Base-by-base conservation (phyloP, 2,888 invertebrate genomes). In the Molorchus minor region DNA sequence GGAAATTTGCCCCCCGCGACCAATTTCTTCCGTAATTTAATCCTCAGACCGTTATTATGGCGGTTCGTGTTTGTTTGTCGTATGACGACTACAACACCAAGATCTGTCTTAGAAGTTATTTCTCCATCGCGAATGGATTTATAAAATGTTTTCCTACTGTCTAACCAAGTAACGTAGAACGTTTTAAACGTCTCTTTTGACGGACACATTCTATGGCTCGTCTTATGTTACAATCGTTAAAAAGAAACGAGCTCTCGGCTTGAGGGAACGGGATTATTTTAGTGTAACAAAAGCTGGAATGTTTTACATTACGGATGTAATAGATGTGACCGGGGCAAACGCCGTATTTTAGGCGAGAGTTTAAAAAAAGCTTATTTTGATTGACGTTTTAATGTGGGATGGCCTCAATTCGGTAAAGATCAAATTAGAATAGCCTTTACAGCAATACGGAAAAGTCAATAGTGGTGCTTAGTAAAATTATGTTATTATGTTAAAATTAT, bases 21-120 rank as follows among this genome's bases (percentile, higher is more conserved):
- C 47, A 55, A 30, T 52, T 60, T 59, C 40, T 62, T 44, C 53
- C 25, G 64, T 60, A 62, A 65, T 60, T 62, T 49, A 65, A 62
- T 65, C 65, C 56, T 12, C 33, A 43, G 41, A 41, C 56, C 62
- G 52, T 58, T 58, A 60, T 63, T 49, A 46, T 46, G 40, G 38
- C 8, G 35, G 55, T 16, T 44, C 46, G 56, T 41, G 41, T 56
- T 46, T 46, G 40, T 56, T 56, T 47, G 47, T 30, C 17, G 25
- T 33, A 56, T 56, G 56, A 47, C 21, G 49, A 47, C 33, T 40
- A 21, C 19, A 21, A 10, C 43, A 19, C 2, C 30, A 17, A 15
- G 19, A 17, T 30, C 20, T 30, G 53, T 30, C 33, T 53, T 49
- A 56, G 43, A 43, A 45, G 44, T 35, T 38, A 44, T 54, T 44